Evolutionary conservation across 2,113 vertebrate species (phyloP).

Genomic region (Hystrix brachyura): DNA sequence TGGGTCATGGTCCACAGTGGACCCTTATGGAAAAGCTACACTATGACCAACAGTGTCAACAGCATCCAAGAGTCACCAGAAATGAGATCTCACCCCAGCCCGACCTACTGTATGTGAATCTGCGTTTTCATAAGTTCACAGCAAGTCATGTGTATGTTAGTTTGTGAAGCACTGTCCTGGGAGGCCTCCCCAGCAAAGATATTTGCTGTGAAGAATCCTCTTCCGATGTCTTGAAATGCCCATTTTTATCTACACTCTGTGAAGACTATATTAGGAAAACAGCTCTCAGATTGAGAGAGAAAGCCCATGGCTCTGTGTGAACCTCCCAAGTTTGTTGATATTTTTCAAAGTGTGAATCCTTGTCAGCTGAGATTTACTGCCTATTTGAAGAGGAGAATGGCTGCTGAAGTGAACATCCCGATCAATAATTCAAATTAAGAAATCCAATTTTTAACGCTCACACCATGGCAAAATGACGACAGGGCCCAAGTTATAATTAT

Average conservation of each 20-base stretch:
- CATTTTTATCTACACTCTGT: neutral
- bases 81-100: neutral
- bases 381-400: conserved; percentile 86
- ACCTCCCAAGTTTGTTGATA: conserved; percentile 86
- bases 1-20: neutral
- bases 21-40: neutral
- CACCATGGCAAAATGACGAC: conserved; percentile 83
- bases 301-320: conserved; percentile 66
- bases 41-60: neutral
- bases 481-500: conserved; percentile 84
- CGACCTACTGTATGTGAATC: neutral
- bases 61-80: neutral
- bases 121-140: neutral
- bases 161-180: neutral
- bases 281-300: conserved; percentile 13
- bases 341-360: conserved; percentile 86
- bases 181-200: neutral
- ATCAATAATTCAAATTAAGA: conserved; percentile 91
- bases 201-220: neutral
- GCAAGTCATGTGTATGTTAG: neutral
- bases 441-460: conserved; percentile 87
- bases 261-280: conserved; percentile 41
- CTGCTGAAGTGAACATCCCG: conserved; percentile 84
- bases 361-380: conserved; percentile 87
- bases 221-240: neutral